Evolutionary conservation across 2,797 vertebrate genomes (phyloP).

Genomic region (Dipus sagitta): DNA sequence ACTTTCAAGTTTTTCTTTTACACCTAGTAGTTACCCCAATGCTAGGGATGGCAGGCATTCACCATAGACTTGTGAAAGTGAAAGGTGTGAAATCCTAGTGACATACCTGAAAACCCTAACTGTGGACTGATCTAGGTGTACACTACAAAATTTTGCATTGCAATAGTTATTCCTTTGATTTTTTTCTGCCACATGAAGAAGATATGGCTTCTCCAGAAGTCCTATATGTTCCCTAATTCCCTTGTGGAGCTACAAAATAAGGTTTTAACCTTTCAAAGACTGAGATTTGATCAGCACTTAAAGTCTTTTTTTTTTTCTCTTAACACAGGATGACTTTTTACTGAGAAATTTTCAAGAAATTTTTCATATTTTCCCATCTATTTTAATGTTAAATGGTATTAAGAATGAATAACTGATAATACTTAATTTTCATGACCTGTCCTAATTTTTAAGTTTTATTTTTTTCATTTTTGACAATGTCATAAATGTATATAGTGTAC

Average conservation of each 20-base stretch:
- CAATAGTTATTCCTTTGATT: background rate
- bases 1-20: background rate
- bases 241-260: background rate
- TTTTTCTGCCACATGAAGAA: background rate
- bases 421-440: slow-evolving; percentile 32
- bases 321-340: slow-evolving; percentile 19
- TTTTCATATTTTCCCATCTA: background rate
- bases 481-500: too few species aligned
- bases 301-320: background rate
- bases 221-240: background rate
- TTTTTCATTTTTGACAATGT: too few species aligned
- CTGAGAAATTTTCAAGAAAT: background rate
- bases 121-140: background rate
- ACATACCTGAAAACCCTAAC: background rate
- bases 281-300: background rate
- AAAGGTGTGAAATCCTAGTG: background rate
- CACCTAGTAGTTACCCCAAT: background rate
- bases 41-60: background rate
- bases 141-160: background rate
- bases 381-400: background rate
- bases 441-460: background rate
- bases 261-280: background rate
- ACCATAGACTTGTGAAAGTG: background rate
- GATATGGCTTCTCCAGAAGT: slow-evolving; percentile 33
- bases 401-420: slow-evolving; percentile 21